Base-by-base conservation (phyloP, 1,140 invertebrate species). In the Heliconius hewitsoni region DNA sequence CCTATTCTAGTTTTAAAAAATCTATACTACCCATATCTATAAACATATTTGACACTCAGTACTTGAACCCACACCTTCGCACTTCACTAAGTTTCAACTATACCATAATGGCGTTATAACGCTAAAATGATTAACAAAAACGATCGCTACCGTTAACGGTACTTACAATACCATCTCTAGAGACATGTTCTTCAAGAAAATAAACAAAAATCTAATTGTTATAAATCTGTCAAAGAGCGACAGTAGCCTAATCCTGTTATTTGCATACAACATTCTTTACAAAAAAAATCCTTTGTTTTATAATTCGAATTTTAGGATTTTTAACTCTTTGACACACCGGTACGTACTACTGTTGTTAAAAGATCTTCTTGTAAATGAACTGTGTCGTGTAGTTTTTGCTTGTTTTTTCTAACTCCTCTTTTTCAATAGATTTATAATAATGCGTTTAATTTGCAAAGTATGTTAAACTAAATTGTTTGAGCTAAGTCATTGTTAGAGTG, bases 171-270 rank as follows among this genome's bases (percentile, higher is more conserved):
- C 57, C 19, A 34, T 82, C 90, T 81, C 88, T 71, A 79, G 86
- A 82, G 86, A 85, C 57, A 73, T 66, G 77, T 74, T 76, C 76
- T 34, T 83, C 74, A 82, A 79, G 71, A 86, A 84, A 85, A 71
- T 84, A 79, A 75, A 82, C 82, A 86, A 87, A 84, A 86, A 83
- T 73, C 30, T 83, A 42, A 74, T 79, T 46, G 75, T 82, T 86
- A 88, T 86, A 89, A 86, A 88, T 86, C 81, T 74, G 73, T 87
- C 87, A 90, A 85, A 86, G 37, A 55, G 73, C 77, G 74, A 87
- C 89, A 82, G 92, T 93, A 94, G 92, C 92, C 80, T 86, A 93
- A 91, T 92, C 88, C 85, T 90, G 85, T 93, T 93, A 92, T 93
- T 94, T 93, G 91, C 91, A 92, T 92, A 92, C 90, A 92, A 88